A percentile compares a stretch with the other conserved stretches of the same genome.
Conservation (phyloP, 2,797 vertebrate genomes). For the Lutra lutra region DNA sequence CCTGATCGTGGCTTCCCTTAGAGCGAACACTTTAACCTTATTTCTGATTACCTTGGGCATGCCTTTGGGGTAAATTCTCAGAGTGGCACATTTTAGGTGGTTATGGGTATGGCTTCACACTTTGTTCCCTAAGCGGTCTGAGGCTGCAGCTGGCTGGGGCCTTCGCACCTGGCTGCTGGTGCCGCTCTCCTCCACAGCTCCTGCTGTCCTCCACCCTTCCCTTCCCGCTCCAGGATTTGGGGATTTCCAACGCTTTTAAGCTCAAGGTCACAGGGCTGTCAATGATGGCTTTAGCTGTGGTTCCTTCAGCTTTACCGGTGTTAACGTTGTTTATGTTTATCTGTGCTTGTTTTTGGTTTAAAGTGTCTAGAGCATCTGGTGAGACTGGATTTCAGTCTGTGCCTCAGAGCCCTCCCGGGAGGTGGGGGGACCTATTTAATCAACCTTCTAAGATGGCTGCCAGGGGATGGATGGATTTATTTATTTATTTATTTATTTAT, state of each 20-base stretch:
- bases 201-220: neutral
- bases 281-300: neutral
- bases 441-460: neutral
- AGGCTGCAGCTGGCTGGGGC: neutral
- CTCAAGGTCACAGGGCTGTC: neutral
- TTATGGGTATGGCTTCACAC: neutral
- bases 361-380: neutral
- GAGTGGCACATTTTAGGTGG: neutral
- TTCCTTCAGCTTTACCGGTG: neutral
- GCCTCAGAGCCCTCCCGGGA: neutral
- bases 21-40: no score
- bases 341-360: neutral
- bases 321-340: neutral
- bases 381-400: neutral
- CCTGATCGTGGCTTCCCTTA: neutral
- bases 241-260: neutral
- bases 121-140: neutral
- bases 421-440: no score
- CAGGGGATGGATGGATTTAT: neutral
- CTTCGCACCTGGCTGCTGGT: neutral
- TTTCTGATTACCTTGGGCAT: neutral
- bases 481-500: neutral
- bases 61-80: neutral
- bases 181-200: fast-evolving
- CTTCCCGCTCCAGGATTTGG: neutral